phyloP scores from a whole-genome alignment of 2,797 vertebrate genomes.

The Saxicola maurus region DNA sequence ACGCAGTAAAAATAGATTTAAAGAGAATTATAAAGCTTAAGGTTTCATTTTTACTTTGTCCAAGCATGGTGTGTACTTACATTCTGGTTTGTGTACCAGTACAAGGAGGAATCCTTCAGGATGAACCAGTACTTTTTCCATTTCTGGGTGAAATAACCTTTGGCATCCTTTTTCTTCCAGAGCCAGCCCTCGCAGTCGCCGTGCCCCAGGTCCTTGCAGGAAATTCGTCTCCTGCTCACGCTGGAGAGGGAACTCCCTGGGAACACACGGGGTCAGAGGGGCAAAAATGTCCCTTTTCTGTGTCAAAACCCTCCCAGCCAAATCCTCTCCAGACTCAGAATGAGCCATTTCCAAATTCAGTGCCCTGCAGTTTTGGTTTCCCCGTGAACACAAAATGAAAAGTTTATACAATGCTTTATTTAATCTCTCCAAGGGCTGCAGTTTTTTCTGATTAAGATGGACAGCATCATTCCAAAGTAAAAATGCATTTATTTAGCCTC shows the following conservation, averaged over 20 bases:
- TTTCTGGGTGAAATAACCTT: conserved; percentile 88
- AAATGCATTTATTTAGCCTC: not conserved
- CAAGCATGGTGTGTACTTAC: conserved; percentile 65
- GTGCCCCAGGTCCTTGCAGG: conserved; percentile 86
- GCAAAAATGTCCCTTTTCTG: not conserved
- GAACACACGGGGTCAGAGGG: not conserved
- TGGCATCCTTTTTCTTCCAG: conserved; percentile 89
- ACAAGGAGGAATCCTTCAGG: conserved; percentile 87
- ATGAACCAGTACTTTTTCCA: conserved; percentile 94
- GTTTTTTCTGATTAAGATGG: not conserved
- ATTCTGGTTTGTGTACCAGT: conserved; percentile 92
- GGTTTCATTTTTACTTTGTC: not conserved
- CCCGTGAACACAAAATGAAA: not conserved
- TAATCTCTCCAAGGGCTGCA: not conserved
- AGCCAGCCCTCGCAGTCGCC: conserved; percentile 89
- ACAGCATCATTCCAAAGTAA: not conserved
- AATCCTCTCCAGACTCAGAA: not conserved
- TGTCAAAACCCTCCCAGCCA: not conserved
- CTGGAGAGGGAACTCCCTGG: conserved; percentile 78
- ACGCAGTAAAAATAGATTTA: not conserved
- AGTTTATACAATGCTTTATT: not conserved
- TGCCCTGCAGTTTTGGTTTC: not conserved
- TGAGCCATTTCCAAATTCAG: not conserved
- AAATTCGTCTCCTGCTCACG: conserved; percentile 81
- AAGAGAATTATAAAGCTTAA: not conserved